phyloP scores from a whole-genome alignment of 2,888 invertebrate species.

The Leptarthrus brevirostris region DNA sequence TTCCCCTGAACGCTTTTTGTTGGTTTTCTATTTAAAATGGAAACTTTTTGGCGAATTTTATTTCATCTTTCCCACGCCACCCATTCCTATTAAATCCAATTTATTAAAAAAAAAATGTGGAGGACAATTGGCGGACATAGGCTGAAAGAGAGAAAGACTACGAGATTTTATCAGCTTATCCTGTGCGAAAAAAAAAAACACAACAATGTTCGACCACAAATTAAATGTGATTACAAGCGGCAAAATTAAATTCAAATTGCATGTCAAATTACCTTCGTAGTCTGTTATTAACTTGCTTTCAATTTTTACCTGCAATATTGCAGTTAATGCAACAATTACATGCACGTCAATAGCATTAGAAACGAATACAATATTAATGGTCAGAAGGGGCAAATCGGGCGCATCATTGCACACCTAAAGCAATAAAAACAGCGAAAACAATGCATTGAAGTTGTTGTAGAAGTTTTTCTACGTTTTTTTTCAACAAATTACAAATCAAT shows the following conservation, averaged over 20 bases:
- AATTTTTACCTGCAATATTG: constrained; percentile 1
- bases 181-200: too few species aligned
- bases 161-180: too few species aligned
- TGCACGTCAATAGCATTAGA: constrained; percentile 19
- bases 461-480: neutral
- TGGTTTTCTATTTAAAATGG: constrained; percentile 37
- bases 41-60: constrained; percentile 49
- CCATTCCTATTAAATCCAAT: neutral
- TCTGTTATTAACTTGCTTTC: constrained; percentile 1
- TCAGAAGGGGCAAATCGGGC: neutral
- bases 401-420: neutral
- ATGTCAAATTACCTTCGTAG: constrained; percentile 9
- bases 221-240: neutral
- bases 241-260: constrained; percentile 16
- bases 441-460: neutral
- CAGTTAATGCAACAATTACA: constrained; percentile 37
- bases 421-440: neutral
- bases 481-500: constrained; percentile 24
- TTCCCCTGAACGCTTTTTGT: constrained; percentile 33
- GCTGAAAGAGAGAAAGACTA: neutral
- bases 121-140: too few species aligned
- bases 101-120: too few species aligned
- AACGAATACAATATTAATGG: too few species aligned
- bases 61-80: constrained; percentile 1
- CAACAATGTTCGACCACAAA: neutral